phyloP scores from a whole-genome alignment of 1,140 invertebrate genomes.

The Pantala flavescens region DNA sequence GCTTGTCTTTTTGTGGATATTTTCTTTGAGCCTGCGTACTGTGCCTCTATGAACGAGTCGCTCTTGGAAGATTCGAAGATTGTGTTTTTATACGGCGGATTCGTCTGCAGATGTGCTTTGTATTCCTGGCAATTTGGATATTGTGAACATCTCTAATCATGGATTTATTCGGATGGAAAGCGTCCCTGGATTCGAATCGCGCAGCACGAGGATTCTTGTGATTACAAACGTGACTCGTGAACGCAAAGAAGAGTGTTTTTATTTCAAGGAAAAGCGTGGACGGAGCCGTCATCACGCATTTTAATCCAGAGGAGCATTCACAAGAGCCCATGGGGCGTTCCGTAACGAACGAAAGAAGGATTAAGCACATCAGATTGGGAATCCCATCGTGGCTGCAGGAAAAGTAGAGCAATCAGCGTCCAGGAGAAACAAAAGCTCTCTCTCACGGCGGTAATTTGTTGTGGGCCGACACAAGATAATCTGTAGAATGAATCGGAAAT shows the following conservation, averaged over 20 bases:
- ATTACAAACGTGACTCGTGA: neutral
- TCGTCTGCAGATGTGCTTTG: too few relatives aligned
- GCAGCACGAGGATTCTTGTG: neutral
- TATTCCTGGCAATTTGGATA: neutral
- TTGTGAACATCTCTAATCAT: neutral
- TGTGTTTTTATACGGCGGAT: neutral
- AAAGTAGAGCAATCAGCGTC: too few relatives aligned
- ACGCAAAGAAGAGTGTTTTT: too few relatives aligned
- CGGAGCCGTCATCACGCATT: too few relatives aligned
- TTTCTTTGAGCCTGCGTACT: neutral
- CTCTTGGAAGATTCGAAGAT: neutral
- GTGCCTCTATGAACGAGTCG: neutral
- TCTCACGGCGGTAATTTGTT: neutral
- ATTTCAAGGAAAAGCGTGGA: too few relatives aligned
- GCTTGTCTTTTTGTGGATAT: neutral
- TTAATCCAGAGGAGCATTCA: too few relatives aligned
- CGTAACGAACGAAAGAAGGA: too few relatives aligned
- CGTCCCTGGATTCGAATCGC: too few relatives aligned
- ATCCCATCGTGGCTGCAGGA: too few relatives aligned
- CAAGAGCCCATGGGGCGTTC: too few relatives aligned
- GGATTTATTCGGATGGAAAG: neutral
- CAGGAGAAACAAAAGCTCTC: too few relatives aligned
- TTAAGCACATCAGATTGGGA: too few relatives aligned
- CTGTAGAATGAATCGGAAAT: conserved; percentile 2
- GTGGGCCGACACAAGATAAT: neutral